Conservation (phyloP, 2,113 vertebrate species). For the Helogale parvula region DNA sequence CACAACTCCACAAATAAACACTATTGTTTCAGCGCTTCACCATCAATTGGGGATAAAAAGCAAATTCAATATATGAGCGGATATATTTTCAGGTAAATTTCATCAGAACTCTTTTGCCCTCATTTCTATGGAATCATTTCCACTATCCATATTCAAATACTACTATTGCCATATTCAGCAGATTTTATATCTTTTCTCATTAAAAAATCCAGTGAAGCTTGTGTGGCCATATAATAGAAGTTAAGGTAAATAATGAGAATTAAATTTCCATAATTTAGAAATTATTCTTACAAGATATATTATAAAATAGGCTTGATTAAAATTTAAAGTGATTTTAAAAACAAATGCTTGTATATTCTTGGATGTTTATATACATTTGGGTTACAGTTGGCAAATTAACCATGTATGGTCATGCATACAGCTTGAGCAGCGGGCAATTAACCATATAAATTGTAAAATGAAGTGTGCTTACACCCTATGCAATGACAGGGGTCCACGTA, state of each 20-base stretch:
- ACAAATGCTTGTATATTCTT: neutral
- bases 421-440: neutral
- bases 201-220: neutral
- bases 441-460: neutral
- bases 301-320: slow-evolving; percentile 7
- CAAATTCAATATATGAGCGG: neutral
- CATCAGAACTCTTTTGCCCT: neutral
- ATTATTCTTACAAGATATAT: neutral
- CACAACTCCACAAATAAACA: neutral
- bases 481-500: neutral
- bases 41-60: neutral
- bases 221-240: neutral
- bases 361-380: neutral
- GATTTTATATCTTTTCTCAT: neutral
- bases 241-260: neutral
- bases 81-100: neutral
- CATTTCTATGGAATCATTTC: neutral
- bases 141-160: neutral
- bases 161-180: neutral
- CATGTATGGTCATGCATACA: neutral
- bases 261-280: neutral
- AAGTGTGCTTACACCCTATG: neutral
- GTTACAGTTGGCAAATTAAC: neutral
- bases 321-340: neutral
- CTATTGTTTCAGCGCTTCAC: neutral